Evolutionary conservation across 2,113 vertebrate genomes (phyloP), one percentile per base, ranked within the genome.

Genomic region (Rhinolophus ferrumequinum): DNA sequence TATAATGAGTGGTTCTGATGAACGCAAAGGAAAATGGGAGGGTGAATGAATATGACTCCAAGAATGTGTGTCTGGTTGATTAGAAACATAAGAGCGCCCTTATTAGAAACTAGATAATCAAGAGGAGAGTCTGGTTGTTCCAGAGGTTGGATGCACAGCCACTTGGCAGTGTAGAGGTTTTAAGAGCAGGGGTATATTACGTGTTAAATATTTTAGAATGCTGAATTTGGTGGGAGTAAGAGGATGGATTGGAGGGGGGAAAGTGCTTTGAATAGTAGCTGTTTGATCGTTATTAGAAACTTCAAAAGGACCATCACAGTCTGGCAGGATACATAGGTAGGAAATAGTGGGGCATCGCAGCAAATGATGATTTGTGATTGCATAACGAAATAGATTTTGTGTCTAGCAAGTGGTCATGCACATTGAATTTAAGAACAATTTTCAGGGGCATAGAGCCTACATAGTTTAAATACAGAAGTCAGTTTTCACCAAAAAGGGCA

Each of bases 391-490:
- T 16, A n/a, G 82, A 67, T n/a, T 38, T 54, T 52, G 22, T 83
- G 26, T 79, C 56, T 90, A 33, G 9, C 28, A 70, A 54, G 33
- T 77, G 85, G 41, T 60, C 67, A 52, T 56, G 22, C 6, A 35
- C 44, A n/a, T 24, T 82, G 22, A 54, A 44, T 86, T 94, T 95
- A 88, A 81, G 41, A 30, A 81, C 8, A 72, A 44, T 44, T 88
- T 77, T 72, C 16, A 47, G 69, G 44, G 77, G 5, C 62, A 72
- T 2, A 26, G 41, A 72, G 30, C 24, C 62, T 83, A n/a, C 10
- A 58, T 47, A 22, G 79, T 88, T 95, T 96, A 88, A 81, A 89
- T 83, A 82, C 7, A 26, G 85, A 69, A 93, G 67, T 52, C 80
- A n/a, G 6, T 77, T 96, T 95, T 66, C 54, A 56, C 35, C 24